A percentile compares a stretch with the other conserved stretches of the same genome.
These are phyloP conservation scores for Mirounga angustirostris DNA, from an alignment of 2,113 vertebrate species.

Conservation along the genomic window DNA sequence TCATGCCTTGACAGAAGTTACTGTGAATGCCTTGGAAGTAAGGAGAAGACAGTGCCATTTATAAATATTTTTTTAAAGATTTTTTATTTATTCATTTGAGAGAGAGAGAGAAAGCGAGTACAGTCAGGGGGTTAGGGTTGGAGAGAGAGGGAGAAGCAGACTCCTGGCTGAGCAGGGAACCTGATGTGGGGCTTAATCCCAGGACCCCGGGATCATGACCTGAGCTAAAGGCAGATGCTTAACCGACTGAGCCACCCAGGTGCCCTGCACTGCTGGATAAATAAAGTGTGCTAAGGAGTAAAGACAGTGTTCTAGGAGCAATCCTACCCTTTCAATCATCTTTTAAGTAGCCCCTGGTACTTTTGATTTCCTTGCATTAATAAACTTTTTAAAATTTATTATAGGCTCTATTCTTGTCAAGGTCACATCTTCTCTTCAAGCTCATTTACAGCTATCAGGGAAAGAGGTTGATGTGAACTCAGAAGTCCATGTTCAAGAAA, in stretches of 20 bases:
- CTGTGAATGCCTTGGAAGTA: background rate
- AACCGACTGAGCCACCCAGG: background rate
- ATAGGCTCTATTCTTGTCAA: conserved; percentile 93
- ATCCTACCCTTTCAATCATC: background rate
- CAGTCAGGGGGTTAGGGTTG: background rate
- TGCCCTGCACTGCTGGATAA: background rate
- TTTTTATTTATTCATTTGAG: background rate
- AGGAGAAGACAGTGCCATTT: background rate
- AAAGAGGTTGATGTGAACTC: conserved; percentile 91
- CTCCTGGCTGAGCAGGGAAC: background rate
- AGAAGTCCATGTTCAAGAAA: conserved; percentile 90
- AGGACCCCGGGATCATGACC: background rate
- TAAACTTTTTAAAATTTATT: conserved; percentile 64
- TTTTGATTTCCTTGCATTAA: conserved; percentile 68
- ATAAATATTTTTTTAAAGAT: background rate
- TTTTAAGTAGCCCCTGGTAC: background rate
- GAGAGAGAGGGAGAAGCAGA: background rate
- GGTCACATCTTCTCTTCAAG: conserved; percentile 90
- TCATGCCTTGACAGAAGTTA: background rate
- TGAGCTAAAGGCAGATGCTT: background rate
- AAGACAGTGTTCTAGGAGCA: background rate
- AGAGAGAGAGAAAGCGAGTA: background rate
- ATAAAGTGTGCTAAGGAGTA: conserved; percentile 32
- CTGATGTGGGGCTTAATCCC: background rate
- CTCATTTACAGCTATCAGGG: conserved; percentile 90